Evolutionary conservation across 1,140 invertebrate genomes (phyloP).

Genomic region (Bradysia coprophila): DNA sequence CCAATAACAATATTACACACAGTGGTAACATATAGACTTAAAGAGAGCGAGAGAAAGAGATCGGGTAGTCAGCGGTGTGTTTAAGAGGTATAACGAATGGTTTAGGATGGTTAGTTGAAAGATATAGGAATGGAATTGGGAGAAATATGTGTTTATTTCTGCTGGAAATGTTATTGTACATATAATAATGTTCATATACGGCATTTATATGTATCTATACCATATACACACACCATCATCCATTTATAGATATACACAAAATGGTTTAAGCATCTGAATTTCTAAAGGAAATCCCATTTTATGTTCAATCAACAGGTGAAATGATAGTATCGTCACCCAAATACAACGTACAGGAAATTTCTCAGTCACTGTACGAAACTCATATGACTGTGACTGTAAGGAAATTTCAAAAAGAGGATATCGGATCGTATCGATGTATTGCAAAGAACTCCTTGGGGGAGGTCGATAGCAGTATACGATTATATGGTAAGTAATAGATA

Average conservation of each 20-base stretch:
- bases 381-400: slow-evolving; percentile 67
- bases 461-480: slow-evolving; percentile 69
- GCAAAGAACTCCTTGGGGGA: slow-evolving; percentile 83
- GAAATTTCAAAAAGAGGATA: slow-evolving; percentile 57
- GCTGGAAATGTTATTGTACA: neutral
- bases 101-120: too few relatives aligned
- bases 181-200: neutral
- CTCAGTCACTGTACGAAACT: slow-evolving; percentile 60
- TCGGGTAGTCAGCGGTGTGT: too few relatives aligned
- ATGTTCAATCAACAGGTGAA: slow-evolving; percentile 33
- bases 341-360: slow-evolving; percentile 55
- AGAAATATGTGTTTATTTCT: too few relatives aligned
- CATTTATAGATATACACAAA: neutral
- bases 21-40: too few relatives aligned
- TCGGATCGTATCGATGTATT: slow-evolving; percentile 72
- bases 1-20: too few relatives aligned
- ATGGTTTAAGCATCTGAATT: neutral
- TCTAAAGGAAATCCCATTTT: slow-evolving; percentile 1
- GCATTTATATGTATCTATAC: neutral
- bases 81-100: too few relatives aligned
- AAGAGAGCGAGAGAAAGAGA: too few relatives aligned
- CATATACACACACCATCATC: too few relatives aligned
- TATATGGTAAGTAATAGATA: slow-evolving; percentile 55
- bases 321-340: slow-evolving; percentile 67
- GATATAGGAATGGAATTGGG: too few relatives aligned